phyloP scores from a whole-genome alignment of 2,113 vertebrate species.

The Corythaixoides concolor region DNA sequence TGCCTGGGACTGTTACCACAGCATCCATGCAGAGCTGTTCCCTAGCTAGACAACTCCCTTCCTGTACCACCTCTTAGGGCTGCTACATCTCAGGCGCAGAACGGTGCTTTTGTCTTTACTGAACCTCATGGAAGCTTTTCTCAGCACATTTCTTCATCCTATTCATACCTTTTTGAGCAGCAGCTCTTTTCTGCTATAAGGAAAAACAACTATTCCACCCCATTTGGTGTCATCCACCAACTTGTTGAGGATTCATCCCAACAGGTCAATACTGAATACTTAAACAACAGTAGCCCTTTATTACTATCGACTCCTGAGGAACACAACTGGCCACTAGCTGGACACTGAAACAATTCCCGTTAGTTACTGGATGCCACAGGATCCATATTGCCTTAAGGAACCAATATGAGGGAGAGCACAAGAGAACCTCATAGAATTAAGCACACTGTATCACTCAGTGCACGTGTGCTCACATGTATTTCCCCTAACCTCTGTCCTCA shows the following conservation, averaged over 20 bases:
- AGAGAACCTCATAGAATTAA: neutral
- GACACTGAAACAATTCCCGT: neutral
- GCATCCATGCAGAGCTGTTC: neutral
- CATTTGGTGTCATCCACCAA: neutral
- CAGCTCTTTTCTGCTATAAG: neutral
- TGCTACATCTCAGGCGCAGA: neutral
- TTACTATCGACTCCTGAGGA: accelerated
- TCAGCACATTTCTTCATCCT: neutral
- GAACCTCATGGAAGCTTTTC: neutral
- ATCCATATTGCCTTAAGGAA: neutral
- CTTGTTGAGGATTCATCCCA: neutral
- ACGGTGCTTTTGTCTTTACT: neutral
- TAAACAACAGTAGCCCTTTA: neutral
- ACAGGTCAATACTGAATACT: neutral
- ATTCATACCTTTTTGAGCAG: neutral
- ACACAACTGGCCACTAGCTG: neutral
- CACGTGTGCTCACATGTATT: no score
- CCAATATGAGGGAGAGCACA: accelerated
- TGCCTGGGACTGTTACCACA: neutral
- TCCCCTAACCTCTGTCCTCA: neutral
- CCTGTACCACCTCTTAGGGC: neutral
- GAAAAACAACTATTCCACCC: neutral
- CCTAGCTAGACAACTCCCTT: neutral
- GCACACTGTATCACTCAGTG: neutral
- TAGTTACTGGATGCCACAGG: neutral